Conservation (phyloP, 2,888 invertebrate genomes). For the Athalia rosae region DNA sequence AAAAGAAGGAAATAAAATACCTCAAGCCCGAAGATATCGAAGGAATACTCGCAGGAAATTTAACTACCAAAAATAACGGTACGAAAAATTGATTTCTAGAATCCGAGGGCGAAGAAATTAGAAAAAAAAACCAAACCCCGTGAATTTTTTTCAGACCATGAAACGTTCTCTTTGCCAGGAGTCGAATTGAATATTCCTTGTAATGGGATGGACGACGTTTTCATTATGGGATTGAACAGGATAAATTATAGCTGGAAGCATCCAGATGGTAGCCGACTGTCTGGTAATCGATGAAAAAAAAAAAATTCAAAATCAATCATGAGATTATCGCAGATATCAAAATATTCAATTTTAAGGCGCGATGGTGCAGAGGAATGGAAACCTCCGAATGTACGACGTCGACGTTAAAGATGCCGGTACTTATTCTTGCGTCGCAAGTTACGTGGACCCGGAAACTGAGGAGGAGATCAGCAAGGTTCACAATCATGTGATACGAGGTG, state of each 20-base stretch:
- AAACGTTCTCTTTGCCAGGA: slow-evolving; percentile 61
- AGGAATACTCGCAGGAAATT: slow-evolving; percentile 48
- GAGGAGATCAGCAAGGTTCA: slow-evolving; percentile 59
- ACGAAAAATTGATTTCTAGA: neutral
- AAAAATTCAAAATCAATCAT: neutral
- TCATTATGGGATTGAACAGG: slow-evolving; percentile 58
- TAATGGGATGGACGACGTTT: slow-evolving; percentile 56
- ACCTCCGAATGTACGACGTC: slow-evolving; percentile 60
- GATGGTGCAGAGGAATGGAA: slow-evolving; percentile 60
- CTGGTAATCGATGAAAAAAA: slow-evolving; percentile 52
- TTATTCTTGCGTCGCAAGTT: slow-evolving; percentile 63
- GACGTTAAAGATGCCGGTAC: slow-evolving; percentile 62
- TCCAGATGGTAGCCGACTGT: slow-evolving; percentile 57
- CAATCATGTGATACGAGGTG: slow-evolving; percentile 61
- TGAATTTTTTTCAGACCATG: slow-evolving; percentile 53
- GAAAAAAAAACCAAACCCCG: neutral
- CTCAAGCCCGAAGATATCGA: slow-evolving; percentile 59
- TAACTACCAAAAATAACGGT: slow-evolving; percentile 1
- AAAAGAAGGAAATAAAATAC: slow-evolving; percentile 59
- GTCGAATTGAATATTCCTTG: slow-evolving; percentile 63
- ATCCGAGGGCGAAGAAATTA: neutral
- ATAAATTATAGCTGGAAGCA: slow-evolving; percentile 63
- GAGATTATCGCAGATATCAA: neutral
- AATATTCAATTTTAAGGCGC: slow-evolving; percentile 50
- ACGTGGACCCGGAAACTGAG: slow-evolving; percentile 63